Evolutionary conservation across 2,888 invertebrate species (phyloP).

Genomic region (Rotaria magnacalcarata): DNA sequence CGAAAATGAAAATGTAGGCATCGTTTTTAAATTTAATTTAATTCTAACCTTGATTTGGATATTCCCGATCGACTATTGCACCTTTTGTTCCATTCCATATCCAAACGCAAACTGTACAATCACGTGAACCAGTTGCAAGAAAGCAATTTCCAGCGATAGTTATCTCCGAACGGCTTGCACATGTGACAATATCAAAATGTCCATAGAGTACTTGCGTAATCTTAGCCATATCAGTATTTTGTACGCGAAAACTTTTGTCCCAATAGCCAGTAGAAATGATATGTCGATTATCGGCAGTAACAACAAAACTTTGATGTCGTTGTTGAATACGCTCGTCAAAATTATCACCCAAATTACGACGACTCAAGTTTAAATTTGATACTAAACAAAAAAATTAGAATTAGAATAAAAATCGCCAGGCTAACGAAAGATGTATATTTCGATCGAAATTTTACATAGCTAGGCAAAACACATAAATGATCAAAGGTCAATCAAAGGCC

Average conservation of each 20-base stretch:
- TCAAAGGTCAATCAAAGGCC: no score
- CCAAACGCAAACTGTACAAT: conserved; percentile 96
- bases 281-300: conserved; percentile 91
- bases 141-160: conserved; percentile 67
- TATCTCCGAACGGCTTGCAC: conserved; percentile 58
- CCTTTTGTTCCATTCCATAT: conserved; percentile 75
- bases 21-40: neutral
- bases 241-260: conserved; percentile 97
- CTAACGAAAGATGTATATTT: no score
- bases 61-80: conserved; percentile 42
- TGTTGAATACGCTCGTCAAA: conserved; percentile 91
- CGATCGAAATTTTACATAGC: no score
- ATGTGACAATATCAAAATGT: conserved; percentile 96
- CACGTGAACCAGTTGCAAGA: conserved; percentile 92
- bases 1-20: neutral
- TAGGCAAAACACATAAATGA: no score
- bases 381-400: conserved; percentile 28
- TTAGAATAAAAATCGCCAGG: no score
- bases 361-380: conserved; percentile 51
- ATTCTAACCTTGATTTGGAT: conserved; percentile 20
- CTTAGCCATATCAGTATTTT: conserved; percentile 86
- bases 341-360: conserved; percentile 90
- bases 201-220: conserved; percentile 87
- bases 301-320: conserved; percentile 79
- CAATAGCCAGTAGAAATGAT: conserved; percentile 97